A percentile compares a stretch with the other conserved stretches of the same genome.
phyloP scores from a whole-genome alignment of 2,888 invertebrate species.

The Ectemnius cavifrons region DNA sequence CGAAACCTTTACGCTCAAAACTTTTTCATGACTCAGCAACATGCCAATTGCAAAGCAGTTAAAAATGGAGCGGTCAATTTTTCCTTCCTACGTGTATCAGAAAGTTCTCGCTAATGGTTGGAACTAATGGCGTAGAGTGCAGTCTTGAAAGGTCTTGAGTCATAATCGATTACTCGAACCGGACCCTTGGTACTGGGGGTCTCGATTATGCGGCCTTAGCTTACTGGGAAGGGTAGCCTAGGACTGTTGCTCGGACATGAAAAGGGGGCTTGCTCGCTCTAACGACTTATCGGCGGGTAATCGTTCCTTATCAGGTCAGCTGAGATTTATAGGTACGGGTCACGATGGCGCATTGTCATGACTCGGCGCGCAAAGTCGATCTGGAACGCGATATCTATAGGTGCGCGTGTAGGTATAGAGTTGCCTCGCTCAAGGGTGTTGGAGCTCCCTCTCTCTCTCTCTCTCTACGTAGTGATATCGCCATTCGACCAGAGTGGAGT shows the following conservation, averaged over 20 bases:
- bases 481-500: conserved; percentile 5
- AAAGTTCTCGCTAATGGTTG: too few species aligned
- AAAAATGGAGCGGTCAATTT: too few species aligned
- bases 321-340: conserved; percentile 63
- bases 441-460: not conserved
- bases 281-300: conserved; percentile 63
- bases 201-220: too few species aligned
- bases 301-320: conserved; percentile 68
- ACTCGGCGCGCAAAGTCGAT: conserved; percentile 55
- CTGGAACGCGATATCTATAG: conserved; percentile 51
- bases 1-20: too few species aligned
- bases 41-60: too few species aligned
- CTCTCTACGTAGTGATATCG: conserved; percentile 13
- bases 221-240: conserved; percentile 23
- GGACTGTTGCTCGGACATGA: conserved; percentile 27
- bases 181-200: too few species aligned
- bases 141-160: too few species aligned
- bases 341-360: conserved; percentile 63
- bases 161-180: too few species aligned
- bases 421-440: not conserved
- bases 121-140: too few species aligned
- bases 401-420: not conserved
- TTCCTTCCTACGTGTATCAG: too few species aligned
- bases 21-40: too few species aligned
- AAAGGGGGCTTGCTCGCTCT: conserved; percentile 17